Evolutionary conservation across 1,140 invertebrate genomes (phyloP).

Genomic region (Drosophila pallidifrons): DNA sequence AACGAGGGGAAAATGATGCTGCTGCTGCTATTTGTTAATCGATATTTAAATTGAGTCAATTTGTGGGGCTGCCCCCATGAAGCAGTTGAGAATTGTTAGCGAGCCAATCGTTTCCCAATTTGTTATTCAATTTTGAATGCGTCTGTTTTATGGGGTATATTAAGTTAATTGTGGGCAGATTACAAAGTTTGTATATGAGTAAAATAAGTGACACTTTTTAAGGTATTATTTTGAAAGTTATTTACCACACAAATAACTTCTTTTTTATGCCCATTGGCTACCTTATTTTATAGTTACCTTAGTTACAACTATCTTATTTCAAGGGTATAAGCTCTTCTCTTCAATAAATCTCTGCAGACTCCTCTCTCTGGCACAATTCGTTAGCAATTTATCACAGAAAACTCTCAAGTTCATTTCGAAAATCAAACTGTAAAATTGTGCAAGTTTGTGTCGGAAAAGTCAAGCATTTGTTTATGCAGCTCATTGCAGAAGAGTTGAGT

Average conservation of each 20-base stretch:
- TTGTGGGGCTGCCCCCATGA: conserved; percentile 47
- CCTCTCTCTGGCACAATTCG: background rate
- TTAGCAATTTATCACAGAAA: background rate
- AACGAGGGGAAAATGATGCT: background rate
- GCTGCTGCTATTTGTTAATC: conserved; percentile 56
- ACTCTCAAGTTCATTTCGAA: background rate
- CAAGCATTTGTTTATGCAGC: conserved; percentile 5
- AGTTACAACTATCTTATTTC: too few species aligned
- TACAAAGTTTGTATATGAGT: background rate
- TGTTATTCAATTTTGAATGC: conserved; percentile 15
- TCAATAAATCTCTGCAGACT: too few species aligned
- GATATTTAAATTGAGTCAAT: conserved; percentile 67
- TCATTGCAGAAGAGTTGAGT: conserved; percentile 1
- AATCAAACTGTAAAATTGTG: conserved; percentile 10
- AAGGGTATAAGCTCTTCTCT: too few species aligned
- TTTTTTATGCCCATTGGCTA: too few species aligned
- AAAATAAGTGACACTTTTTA: too few species aligned
- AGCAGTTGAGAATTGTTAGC: conserved; percentile 20
- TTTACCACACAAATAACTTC: too few species aligned
- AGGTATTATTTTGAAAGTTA: too few species aligned
- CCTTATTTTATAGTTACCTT: too few species aligned
- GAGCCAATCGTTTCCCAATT: conserved; percentile 32
- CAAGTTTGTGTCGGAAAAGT: conserved; percentile 14
- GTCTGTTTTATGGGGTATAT: background rate
- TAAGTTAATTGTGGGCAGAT: background rate